A percentile compares a stretch with the other conserved stretches of the same genome.
Evolutionary conservation across 2,888 invertebrate species (phyloP).

Genomic region (Daptonema setosum): DNA sequence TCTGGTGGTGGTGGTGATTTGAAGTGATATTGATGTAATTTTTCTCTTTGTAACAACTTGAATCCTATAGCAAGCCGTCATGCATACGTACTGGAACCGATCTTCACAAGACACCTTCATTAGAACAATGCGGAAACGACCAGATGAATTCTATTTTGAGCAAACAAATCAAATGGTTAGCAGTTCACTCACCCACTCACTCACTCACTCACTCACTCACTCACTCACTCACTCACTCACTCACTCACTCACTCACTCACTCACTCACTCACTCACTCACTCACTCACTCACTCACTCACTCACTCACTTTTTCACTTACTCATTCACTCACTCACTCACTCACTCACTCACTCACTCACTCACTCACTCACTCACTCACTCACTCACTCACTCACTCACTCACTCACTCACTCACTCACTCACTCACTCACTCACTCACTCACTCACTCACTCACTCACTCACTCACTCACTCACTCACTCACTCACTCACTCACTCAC

Average conservation of each 20-base stretch:
- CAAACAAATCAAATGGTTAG: slow-evolving; percentile 34
- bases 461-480: not conserved
- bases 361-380: not conserved
- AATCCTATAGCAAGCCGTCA: slow-evolving; percentile 18
- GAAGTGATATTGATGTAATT: too few relatives aligned
- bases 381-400: not conserved
- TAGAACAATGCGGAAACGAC: too few relatives aligned
- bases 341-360: not conserved
- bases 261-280: not conserved
- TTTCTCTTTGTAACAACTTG: too few relatives aligned
- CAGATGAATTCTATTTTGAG: slow-evolving; percentile 19
- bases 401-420: not conserved
- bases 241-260: not conserved
- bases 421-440: not conserved
- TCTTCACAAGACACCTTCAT: too few relatives aligned
- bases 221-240: not conserved
- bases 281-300: too few relatives aligned
- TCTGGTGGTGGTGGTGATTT: too few relatives aligned
- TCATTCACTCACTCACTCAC: too few relatives aligned
- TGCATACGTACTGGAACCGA: slow-evolving; percentile 19
- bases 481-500: not conserved
- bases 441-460: not conserved
- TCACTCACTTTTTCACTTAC: too few relatives aligned
- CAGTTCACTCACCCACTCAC: not conserved
- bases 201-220: not conserved